A percentile compares a stretch with the other conserved stretches of the same genome.
These are phyloP conservation scores for Leptinotarsa undecemlineata DNA, from an alignment of 1,140 invertebrate species.

Conservation along the genomic window DNA sequence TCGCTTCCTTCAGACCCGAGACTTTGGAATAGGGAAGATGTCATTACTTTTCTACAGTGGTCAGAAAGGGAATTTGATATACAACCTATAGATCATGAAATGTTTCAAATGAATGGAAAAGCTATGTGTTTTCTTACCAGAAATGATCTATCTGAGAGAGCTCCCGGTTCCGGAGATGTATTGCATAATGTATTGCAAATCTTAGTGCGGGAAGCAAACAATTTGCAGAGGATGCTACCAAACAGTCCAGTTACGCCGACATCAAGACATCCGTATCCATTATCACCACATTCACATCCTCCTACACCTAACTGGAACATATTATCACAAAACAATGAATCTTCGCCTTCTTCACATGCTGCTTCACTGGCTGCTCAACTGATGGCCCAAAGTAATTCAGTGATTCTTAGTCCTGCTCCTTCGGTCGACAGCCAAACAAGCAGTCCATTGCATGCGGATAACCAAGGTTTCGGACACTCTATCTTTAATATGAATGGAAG, in stretches of 20 bases:
- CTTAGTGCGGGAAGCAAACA: conserved; percentile 78
- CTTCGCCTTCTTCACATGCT: conserved; percentile 64
- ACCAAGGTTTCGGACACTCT: conserved; percentile 50
- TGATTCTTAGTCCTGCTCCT: conserved; percentile 86
- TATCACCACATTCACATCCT: conserved; percentile 76
- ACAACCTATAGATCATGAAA: conserved; percentile 87
- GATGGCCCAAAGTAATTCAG: conserved; percentile 73
- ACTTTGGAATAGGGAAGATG: conserved; percentile 89
- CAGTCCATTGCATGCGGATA: conserved; percentile 75
- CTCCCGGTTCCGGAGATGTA: conserved; percentile 89
- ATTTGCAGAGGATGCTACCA: conserved; percentile 75
- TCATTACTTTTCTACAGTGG: conserved; percentile 85
- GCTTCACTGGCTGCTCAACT: conserved; percentile 69
- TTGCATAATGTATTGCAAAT: conserved; percentile 91
- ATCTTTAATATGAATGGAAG: conserved; percentile 56
- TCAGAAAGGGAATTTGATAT: conserved; percentile 92
- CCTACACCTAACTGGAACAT: conserved; percentile 77
- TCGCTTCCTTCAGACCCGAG: conserved; percentile 84
- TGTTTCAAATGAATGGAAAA: conserved; percentile 96
- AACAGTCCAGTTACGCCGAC: conserved; percentile 84
- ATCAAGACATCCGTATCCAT: conserved; percentile 73
- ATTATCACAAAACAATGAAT: conserved; percentile 64
- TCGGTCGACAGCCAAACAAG: conserved; percentile 83
- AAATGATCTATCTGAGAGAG: conserved; percentile 85
- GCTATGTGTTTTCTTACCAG: conserved; percentile 79